Evolutionary conservation across 1,140 invertebrate genomes (phyloP).

Genomic region (Danaus melanippus): DNA sequence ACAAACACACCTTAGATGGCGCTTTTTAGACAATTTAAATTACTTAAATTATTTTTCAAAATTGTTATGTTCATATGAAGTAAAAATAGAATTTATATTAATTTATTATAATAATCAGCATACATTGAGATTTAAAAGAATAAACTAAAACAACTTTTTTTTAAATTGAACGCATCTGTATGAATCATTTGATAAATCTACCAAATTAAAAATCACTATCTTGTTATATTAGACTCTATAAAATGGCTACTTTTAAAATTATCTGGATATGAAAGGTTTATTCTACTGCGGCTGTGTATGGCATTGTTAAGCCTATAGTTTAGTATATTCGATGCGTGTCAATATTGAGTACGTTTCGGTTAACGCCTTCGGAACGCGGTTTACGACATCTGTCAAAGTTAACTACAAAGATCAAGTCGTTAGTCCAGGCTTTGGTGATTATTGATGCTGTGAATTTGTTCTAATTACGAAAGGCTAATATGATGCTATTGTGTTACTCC

Average conservation of each 20-base stretch:
- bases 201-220: no score
- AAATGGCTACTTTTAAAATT: not conserved
- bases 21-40: no score
- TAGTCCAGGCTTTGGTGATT: constrained; percentile 32
- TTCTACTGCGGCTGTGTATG: constrained; percentile 8
- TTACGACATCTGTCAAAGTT: constrained; percentile 50
- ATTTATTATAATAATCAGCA: no score
- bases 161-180: no score
- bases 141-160: no score
- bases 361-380: constrained; percentile 33
- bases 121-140: no score
- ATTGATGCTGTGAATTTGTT: constrained; percentile 29
- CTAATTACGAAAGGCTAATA: constrained; percentile 23
- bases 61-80: no score
- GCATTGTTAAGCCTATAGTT: constrained; percentile 8
- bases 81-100: no score
- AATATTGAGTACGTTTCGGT: constrained; percentile 30
- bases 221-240: no score
- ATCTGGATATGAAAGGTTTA: not conserved
- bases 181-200: no score
- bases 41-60: no score
- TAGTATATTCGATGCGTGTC: constrained; percentile 34
- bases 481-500: constrained; percentile 32
- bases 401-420: constrained; percentile 21
- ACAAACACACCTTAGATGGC: no score